Base-by-base conservation (phyloP, 2,113 vertebrate species). In the Platichthys stellatus region DNA sequence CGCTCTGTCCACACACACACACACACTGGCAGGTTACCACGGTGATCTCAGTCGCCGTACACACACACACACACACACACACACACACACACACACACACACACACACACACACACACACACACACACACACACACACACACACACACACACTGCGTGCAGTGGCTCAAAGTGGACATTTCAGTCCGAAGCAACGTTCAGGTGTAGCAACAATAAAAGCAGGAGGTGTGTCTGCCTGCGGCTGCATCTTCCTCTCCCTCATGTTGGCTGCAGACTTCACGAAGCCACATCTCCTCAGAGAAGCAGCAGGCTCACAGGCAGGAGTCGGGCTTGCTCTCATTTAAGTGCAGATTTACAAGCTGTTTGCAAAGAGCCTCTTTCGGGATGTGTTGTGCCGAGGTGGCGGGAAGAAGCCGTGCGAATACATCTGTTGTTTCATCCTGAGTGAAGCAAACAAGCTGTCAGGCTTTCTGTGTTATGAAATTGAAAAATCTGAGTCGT, bases 311-410 rank as follows among this genome's bases (percentile, higher is more conserved):
- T 10, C 69, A 62, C 81, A 38, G 77, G 72, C 83, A 56, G 75
- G 59, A 86, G 84, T 86, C 73, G 61, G 74, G 47, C 88, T 81
- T 74, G 76, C 82, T 86, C 87, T 89, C 87, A 85, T 91, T 91
- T 90, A 82, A 82, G 89, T 60, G 86, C 76, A 90, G 85, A 90
- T 92, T 90, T 90, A 91, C 88, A 90, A 81, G 89, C 83, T 80
- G 80, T 80, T 76, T 85, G 81, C 58, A 62, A 77, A 73, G 80
- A 77, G 83, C 71, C 66, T 90, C 24, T 80, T 79, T 85, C 74
- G 58, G 74, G 84, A 66, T 74, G 80, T n/a, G n/a, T 63, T 65
- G 12, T 66, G 64, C 81, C 69, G 79, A 23, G 84, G 71, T 74
- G 80, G 69, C 23, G 72, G 77, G 82, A 65, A 68, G 72, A 78